phyloP scores from a whole-genome alignment of 2,113 vertebrate species.

The Coturnix japonica region DNA sequence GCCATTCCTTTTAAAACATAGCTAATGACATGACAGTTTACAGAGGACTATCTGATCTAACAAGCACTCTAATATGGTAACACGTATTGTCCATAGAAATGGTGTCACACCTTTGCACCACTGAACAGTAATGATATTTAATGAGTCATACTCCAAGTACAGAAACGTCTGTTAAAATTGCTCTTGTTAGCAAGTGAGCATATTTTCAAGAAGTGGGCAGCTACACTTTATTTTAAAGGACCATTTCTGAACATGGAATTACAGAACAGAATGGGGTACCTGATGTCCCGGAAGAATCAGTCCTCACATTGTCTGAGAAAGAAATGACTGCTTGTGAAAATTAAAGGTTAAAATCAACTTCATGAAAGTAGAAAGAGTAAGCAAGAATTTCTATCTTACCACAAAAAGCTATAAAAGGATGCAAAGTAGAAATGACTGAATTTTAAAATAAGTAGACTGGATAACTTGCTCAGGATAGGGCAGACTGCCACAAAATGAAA shows the following conservation, averaged over 20 bases:
- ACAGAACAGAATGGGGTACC: background rate
- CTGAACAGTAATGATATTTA: background rate
- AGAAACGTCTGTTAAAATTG: background rate
- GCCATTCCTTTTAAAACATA: background rate
- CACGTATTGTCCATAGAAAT: background rate
- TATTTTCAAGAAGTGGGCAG: background rate
- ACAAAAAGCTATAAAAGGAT: background rate
- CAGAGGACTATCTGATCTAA: background rate
- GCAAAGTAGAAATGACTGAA: background rate
- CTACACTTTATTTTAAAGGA: background rate
- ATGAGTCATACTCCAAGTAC: fast-evolving
- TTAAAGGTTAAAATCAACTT: background rate
- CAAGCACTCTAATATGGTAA: background rate
- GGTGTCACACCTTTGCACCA: background rate
- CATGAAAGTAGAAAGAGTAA: background rate
- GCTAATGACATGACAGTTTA: background rate
- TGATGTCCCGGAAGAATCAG: background rate
- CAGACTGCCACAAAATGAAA: background rate
- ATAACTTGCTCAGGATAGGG: background rate
- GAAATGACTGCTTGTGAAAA: background rate
- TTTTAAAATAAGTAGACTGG: background rate
- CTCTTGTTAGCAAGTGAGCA: background rate
- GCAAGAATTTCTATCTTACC: background rate
- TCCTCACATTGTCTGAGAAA: background rate
- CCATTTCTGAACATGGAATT: background rate